Evolutionary conservation across 2,888 invertebrate species (phyloP), one percentile per base, ranked within the genome.

Genomic region (Altica lythri): DNA sequence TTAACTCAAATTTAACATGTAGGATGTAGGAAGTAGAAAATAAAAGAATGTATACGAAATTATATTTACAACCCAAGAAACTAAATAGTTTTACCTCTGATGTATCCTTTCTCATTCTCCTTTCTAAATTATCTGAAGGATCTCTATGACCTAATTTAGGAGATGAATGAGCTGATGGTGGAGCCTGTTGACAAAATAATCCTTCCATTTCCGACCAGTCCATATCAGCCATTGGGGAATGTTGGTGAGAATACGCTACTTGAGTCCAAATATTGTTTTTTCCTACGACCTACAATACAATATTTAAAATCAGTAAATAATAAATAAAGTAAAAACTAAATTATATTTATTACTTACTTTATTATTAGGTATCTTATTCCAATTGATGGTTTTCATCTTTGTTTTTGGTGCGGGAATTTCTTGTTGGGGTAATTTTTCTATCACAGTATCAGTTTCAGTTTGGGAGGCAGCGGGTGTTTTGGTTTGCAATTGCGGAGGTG

Each of bases 361-460:
- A 72, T 88, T 89, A 71, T 88, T 89, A 27, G 96, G 94, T 68
- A 97, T 94, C 77, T 96, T 97, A 73, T 93, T 92, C 97, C 97
- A 98, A 72, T 97, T 96, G 60, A 97, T 89, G 0, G 95, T 94
- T 79, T 95, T 95, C 95, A 97, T 95, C 77, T 95, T 96, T 18
- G 90, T 86, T 75, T 90, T 92, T n/a, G 97, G 96, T 54, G 88
- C 86, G 0, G 96, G 96, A 1, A 91, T 95, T 69, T 92, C 90
- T 73, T 93, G 93, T 69, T 94, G 94, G 9, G 94, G 94, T 68
- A 94, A 79, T 64, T 90, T 81, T 59, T 80, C 79, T 35, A 78
- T 75, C 57, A 73, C 68, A 57, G 70, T 65, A 51, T 75, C 77
- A 4, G 68, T 60, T 53, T 75, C 72, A 40, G 70, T 72, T 13